A percentile compares a stretch with the other conserved stretches of the same genome.
Conservation (phyloP, 2,113 vertebrate genomes). For the Collichthys lucidus region DNA sequence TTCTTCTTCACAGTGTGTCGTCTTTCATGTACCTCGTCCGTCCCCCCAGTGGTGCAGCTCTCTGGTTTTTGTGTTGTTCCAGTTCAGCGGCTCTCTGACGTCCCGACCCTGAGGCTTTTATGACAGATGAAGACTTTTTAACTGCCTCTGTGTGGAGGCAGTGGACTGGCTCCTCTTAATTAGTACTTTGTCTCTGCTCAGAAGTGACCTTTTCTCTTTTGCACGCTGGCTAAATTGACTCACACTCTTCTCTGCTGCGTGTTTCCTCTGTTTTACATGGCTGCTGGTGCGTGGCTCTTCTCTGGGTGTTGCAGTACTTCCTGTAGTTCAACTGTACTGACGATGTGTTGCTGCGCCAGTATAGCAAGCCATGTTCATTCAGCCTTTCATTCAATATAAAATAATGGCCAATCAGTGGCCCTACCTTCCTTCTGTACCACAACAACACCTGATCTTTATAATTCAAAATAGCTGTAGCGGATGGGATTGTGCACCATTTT, state of each 20-base stretch:
- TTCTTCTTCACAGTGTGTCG: not conserved
- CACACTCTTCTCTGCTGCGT: slow-evolving; percentile 7
- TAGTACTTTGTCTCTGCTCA: slow-evolving; percentile 71
- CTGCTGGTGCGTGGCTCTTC: slow-evolving; percentile 32
- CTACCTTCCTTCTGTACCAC: not conserved
- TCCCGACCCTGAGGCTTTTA: slow-evolving; percentile 45
- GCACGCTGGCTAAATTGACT: slow-evolving; percentile 40
- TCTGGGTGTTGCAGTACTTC: not conserved
- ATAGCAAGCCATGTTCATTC: not conserved
- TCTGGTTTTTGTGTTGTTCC: slow-evolving; percentile 52
- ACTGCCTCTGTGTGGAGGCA: slow-evolving; percentile 66
- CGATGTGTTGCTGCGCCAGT: not conserved
- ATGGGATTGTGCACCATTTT: not conserved
- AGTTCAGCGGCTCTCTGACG: slow-evolving; percentile 45
- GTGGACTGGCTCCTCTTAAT: slow-evolving; percentile 70
- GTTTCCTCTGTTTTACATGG: slow-evolving; percentile 34
- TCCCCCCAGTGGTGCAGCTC: not conserved
- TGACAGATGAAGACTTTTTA: slow-evolving; percentile 58
- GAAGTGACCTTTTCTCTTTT: slow-evolving; percentile 59
- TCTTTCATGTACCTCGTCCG: not conserved
- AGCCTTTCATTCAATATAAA: not conserved
- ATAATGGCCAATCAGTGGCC: not conserved
- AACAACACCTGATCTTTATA: not conserved
- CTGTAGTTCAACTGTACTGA: not conserved
- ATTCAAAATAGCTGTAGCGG: not conserved